Base-by-base conservation (phyloP, 1,140 invertebrate species). In the Ephestia elutella region DNA sequence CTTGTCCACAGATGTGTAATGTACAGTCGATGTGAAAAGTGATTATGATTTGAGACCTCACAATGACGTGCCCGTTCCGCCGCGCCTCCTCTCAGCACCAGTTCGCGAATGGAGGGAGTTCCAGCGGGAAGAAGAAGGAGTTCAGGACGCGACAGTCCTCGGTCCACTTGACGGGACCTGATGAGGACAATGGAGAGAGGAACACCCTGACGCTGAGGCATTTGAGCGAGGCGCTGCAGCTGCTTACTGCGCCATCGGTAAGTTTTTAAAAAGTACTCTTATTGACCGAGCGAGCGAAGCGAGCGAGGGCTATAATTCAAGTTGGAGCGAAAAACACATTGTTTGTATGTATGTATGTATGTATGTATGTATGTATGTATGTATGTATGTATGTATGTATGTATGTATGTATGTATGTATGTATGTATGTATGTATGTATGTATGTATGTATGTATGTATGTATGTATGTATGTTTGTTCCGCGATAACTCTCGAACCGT, bases 231-330 rank as follows among this genome's bases (percentile, higher is more conserved):
- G 91, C 91, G 19, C 80, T 92, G 56, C 90, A 91, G 70, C 80
- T 92, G 4, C 71, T 92, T 11, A 92, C 90, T 32, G 90, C 90
- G 5, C 91, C 91, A 5, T 90, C 90, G 70, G 90, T 90, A 70
- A 85, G 87, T 85, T 44, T 10, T 35, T 3, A 25, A 25, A 7
- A 25, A 25, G n/a, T n/a, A n/a, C n/a, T n/a, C n/a, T n/a, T n/a
- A n/a, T n/a, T n/a, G n/a, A n/a, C n/a, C n/a, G n/a, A n/a, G n/a
- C n/a, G n/a, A n/a, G n/a, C n/a, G n/a, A n/a, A n/a, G n/a, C n/a
- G n/a, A n/a, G n/a, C n/a, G n/a, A n/a, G n/a, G n/a, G n/a, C n/a
- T n/a, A n/a, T n/a, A n/a, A n/a, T n/a, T n/a, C n/a, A n/a, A n/a
- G n/a, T n/a, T n/a, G n/a, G n/a, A n/a, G n/a, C n/a, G n/a, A n/a